These are phyloP conservation scores for Holothuria leucospilota DNA, from an alignment of 53 echinoderm and acorn worm species.

Conservation along the genomic window DNA sequence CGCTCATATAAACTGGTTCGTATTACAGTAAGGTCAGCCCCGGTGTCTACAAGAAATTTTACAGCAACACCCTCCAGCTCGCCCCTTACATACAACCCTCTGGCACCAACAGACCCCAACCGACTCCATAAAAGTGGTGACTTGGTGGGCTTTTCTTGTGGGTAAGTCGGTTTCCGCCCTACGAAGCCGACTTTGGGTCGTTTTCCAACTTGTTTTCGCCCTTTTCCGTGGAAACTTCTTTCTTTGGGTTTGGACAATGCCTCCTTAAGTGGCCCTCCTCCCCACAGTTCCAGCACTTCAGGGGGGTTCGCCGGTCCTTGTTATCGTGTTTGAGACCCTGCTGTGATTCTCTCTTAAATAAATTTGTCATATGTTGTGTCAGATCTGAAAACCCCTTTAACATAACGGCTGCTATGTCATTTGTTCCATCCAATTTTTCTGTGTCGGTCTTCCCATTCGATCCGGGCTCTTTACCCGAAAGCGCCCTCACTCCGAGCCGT, in stretches of 20 bases:
- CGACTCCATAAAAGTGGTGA: too few species aligned
- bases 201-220: neutral
- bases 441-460: too few species aligned
- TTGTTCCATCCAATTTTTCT: neutral
- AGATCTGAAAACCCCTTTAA: neutral
- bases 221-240: neutral
- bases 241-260: neutral
- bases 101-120: neutral
- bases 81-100: too few species aligned
- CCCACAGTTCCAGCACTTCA: constrained; percentile 29
- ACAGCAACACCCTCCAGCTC: too few species aligned
- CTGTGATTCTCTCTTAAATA: neutral
- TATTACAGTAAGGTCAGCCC: constrained; percentile 8
- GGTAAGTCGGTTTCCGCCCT: constrained; percentile 11
- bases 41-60: too few species aligned
- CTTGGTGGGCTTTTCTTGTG: neutral
- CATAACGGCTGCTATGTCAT: neutral
- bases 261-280: constrained; percentile 23
- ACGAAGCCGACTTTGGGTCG: too few species aligned
- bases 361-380: too few species aligned
- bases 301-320: neutral
- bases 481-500: constrained; percentile 1
- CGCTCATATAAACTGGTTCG: neutral
- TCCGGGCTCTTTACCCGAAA: too few species aligned
- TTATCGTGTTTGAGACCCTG: too few species aligned